These are phyloP conservation scores for Bicyclus anynana DNA, from an alignment of 1,140 invertebrate genomes.

Conservation along the genomic window DNA sequence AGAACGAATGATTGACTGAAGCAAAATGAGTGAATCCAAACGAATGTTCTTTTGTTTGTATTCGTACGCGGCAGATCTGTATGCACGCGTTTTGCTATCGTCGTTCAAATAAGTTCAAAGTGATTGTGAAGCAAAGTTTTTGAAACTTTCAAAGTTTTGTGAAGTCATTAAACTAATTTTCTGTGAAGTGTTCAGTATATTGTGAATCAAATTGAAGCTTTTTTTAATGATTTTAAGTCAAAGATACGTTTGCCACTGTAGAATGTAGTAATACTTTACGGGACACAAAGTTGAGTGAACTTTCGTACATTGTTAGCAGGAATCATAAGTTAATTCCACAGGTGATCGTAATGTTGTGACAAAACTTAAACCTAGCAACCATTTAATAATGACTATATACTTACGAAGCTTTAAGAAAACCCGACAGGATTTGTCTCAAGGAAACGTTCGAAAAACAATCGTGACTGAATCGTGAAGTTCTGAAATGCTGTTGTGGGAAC, in stretches of 20 bases:
- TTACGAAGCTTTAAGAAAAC: conserved; percentile 1
- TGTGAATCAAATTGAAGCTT: not conserved
- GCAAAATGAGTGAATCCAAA: not conserved
- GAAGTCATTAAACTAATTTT: not conserved
- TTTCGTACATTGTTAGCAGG: conserved; percentile 56
- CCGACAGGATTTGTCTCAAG: not conserved
- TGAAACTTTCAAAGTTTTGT: conserved; percentile 55
- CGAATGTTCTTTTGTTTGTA: conserved; percentile 24
- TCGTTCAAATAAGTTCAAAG: conserved; percentile 47
- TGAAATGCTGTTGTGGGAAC: conserved; percentile 21
- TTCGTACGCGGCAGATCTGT: conserved; percentile 23
- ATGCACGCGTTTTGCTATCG: conserved; percentile 46
- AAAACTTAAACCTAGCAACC: conserved; percentile 59
- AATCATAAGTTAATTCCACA: conserved; percentile 59
- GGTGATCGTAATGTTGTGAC: conserved; percentile 65
- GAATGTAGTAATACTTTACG: conserved; percentile 27
- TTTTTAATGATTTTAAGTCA: conserved; percentile 2
- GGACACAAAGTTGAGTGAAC: conserved; percentile 68
- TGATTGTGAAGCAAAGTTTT: conserved; percentile 62
- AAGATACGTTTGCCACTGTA: not conserved
- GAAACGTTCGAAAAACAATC: conserved; percentile 4
- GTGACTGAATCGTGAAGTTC: conserved; percentile 21
- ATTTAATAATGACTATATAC: conserved; percentile 26
- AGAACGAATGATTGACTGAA: conserved; percentile 6
- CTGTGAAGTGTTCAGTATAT: conserved; percentile 17